These are phyloP conservation scores for Alsophila aescularia DNA, from an alignment of 2,888 invertebrate genomes.

Conservation along the genomic window DNA sequence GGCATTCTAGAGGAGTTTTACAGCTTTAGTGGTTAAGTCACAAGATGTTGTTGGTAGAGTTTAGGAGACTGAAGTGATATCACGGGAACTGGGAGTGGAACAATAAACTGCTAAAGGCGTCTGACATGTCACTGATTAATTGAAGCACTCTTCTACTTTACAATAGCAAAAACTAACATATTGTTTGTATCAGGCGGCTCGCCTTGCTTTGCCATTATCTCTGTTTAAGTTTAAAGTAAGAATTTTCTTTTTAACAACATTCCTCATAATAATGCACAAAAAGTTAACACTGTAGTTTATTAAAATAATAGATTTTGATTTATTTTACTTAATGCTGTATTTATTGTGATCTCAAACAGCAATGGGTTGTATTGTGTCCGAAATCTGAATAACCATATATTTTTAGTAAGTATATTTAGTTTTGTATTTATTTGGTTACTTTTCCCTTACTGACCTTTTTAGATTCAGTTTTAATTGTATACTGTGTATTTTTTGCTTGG, in stretches of 20 bases:
- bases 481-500: constrained; percentile 33
- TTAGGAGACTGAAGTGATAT: constrained; percentile 25
- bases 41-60: constrained; percentile 6
- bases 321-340: constrained; percentile 40
- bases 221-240: constrained; percentile 1
- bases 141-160: not conserved
- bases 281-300: constrained; percentile 31
- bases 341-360: constrained; percentile 59
- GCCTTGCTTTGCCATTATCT: constrained; percentile 18
- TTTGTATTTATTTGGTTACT: not conserved
- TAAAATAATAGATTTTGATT: constrained; percentile 30
- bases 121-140: constrained; percentile 3
- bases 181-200: constrained; percentile 1
- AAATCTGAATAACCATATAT: constrained; percentile 15
- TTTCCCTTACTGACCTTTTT: constrained; percentile 11
- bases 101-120: constrained; percentile 7
- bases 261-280: constrained; percentile 44
- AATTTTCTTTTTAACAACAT: constrained; percentile 25
- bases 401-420: constrained; percentile 5
- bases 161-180: constrained; percentile 12
- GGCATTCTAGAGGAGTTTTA: not conserved
- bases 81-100: constrained; percentile 19
- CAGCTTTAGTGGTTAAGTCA: constrained; percentile 1
- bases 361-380: constrained; percentile 41
- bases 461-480: constrained; percentile 12